phyloP scores from a whole-genome alignment of 2,888 invertebrate genomes.

The Eurois occulta region DNA sequence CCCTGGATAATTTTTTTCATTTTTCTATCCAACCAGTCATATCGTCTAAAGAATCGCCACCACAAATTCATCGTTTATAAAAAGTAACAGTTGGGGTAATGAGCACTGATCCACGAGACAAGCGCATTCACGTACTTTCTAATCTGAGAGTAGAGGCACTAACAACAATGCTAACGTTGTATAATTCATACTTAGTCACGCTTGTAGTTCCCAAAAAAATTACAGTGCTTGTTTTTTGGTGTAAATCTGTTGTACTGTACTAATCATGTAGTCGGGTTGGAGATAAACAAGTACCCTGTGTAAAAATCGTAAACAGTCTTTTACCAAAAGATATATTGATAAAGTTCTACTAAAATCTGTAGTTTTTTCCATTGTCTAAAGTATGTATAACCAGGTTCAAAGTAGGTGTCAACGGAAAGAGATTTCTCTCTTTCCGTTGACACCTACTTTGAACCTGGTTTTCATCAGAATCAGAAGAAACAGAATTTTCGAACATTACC shows the following conservation, averaged over 20 bases:
- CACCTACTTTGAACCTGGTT: too few species aligned
- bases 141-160: constrained; percentile 61
- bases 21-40: constrained; percentile 1
- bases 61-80: constrained; percentile 47
- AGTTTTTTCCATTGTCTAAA: too few species aligned
- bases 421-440: too few species aligned
- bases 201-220: not conserved
- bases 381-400: too few species aligned
- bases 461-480: too few species aligned
- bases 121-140: constrained; percentile 69
- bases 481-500: too few species aligned
- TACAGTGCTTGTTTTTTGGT: not conserved
- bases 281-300: not conserved
- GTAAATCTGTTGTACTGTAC: not conserved
- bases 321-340: not conserved
- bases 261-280: not conserved
- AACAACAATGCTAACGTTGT: constrained; percentile 44
- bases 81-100: constrained; percentile 69
- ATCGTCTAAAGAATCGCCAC: constrained; percentile 5
- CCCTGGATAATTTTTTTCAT: too few species aligned
- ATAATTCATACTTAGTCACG: constrained; percentile 9
- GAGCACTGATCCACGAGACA: constrained; percentile 71
- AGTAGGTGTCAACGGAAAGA: too few species aligned
- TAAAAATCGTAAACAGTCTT: not conserved
- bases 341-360: too few species aligned